phyloP scores from a whole-genome alignment of 2,113 vertebrate genomes.

The Caretta caretta region DNA sequence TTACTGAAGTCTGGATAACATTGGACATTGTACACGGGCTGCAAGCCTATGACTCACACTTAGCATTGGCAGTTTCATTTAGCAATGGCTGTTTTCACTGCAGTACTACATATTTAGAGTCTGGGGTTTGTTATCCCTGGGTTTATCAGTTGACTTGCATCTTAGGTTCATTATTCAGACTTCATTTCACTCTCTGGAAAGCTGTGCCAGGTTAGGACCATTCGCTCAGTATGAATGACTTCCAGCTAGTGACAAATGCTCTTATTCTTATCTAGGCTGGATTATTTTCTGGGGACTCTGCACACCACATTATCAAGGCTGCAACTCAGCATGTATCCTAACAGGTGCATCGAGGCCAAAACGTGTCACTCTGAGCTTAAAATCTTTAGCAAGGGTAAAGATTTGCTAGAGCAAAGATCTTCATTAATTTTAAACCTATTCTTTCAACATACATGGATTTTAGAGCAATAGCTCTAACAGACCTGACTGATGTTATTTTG shows the following conservation, averaged over 20 bases:
- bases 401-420: neutral
- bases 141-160: conserved; percentile 24
- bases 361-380: neutral
- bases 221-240: neutral
- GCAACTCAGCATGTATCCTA: neutral
- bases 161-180: conserved; percentile 21
- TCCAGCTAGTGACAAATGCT: neutral
- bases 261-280: neutral
- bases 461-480: neutral
- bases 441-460: neutral
- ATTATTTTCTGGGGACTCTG: conserved; percentile 7
- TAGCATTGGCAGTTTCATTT: neutral
- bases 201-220: conserved; percentile 36
- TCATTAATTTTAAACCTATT: neutral
- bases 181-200: conserved; percentile 34
- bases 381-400: neutral
- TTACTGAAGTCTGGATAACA: neutral
- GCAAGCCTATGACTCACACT: neutral
- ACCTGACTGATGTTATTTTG: neutral
- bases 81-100: conserved; percentile 11
- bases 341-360: neutral
- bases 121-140: neutral
- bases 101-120: neutral
- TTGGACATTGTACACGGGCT: neutral
- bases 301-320: neutral